These are phyloP conservation scores for Eristalinus aeneus DNA, from an alignment of 2,888 invertebrate species.

Conservation along the genomic window DNA sequence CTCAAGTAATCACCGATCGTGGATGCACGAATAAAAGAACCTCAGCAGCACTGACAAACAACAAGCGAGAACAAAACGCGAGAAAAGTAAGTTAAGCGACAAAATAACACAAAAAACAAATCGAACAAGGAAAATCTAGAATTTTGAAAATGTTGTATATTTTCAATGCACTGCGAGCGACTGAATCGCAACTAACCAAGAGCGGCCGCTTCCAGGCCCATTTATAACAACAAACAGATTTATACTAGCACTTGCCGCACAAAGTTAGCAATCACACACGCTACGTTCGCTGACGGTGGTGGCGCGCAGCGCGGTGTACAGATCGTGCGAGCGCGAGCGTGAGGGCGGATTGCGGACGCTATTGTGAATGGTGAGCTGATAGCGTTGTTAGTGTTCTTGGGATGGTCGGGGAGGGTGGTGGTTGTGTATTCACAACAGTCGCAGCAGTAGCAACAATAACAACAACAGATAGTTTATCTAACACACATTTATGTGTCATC, in stretches of 20 bases:
- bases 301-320: background rate
- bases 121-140: background rate
- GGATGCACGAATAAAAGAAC: constrained; percentile 1
- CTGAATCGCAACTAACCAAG: constrained; percentile 79
- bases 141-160: background rate
- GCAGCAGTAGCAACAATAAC: background rate
- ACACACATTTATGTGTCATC: constrained; percentile 31
- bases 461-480: constrained; percentile 32
- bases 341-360: background rate
- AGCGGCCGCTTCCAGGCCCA: constrained; percentile 77
- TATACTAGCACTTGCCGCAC: constrained; percentile 55
- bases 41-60: background rate
- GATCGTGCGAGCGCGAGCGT: constrained; percentile 35
- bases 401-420: constrained; percentile 27
- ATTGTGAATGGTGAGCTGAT: background rate
- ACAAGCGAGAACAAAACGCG: constrained; percentile 5
- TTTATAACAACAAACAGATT: constrained; percentile 77
- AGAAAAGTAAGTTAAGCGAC: background rate
- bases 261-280: constrained; percentile 27
- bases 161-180: constrained; percentile 66
- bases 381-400: background rate
- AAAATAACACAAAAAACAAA: constrained; percentile 15
- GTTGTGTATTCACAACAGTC: constrained; percentile 2
- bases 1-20: constrained; percentile 43
- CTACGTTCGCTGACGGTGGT: background rate